Evolutionary conservation across 2,888 invertebrate species (phyloP), one percentile per base, ranked within the genome.

Genomic region (Chrysomela aeneicollis): DNA sequence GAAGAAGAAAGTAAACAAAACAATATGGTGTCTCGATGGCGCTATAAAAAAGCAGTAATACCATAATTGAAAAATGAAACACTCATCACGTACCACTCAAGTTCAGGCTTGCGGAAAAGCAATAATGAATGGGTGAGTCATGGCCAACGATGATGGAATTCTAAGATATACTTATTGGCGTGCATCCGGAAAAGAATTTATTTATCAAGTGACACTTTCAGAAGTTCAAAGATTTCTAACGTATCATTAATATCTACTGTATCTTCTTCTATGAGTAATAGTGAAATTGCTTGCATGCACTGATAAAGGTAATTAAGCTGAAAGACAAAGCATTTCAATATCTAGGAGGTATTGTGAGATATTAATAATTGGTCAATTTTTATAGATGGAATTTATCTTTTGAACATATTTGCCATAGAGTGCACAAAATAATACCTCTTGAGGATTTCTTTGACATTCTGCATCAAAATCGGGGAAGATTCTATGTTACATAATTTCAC

Each of bases 71-170:
- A 64, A 65, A 69, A 65, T 62, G 63, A 68, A 70, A 66, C 66
- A 71, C 68, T 68, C 67, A 64, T 65, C 74, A 76, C 73, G 74
- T 73, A 75, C 66, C 59, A 61, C 69, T 73, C 69, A 72, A 70
- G 72, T 71, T 69, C 70, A 69, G 70, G 71, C 70, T 76, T 76
- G 73, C 76, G 74, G 74, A 74, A 57, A 50, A 51, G 51, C 66
- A 59, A 57, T 67, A 70, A 70, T 66, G 63, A 66, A 73, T 66
- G 67, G 61, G 57, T 73, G 70, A 73, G 59, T 73, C 73, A 73
- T 55, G 57, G 30, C 17, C 46, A 37, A 26, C 46, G n/a, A 42
- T 47, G 17, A 46, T 17, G 15, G 46, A 17, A 21, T 57, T 15
- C 46, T 2, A n/a, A 8, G 42, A 21, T 37, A 55, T 30, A 57